A percentile compares a stretch with the other conserved stretches of the same genome.
These are phyloP conservation scores for Sabellastarte sp. DNA, from an alignment of 2,888 invertebrate species.

Conservation along the genomic window DNA sequence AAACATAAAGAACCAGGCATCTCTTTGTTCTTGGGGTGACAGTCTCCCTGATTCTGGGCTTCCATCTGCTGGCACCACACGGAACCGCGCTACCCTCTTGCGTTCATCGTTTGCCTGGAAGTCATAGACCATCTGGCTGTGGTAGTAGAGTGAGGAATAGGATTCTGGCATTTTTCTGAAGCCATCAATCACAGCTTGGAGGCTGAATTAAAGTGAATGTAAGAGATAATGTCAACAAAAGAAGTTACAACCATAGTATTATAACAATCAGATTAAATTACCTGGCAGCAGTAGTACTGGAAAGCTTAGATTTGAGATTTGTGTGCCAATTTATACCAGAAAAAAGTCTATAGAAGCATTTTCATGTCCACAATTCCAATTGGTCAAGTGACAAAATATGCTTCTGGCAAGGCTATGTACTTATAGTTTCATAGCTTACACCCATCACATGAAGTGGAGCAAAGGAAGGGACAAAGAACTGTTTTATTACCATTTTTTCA, in stretches of 20 bases:
- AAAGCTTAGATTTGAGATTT: too few species aligned
- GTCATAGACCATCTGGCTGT: conserved; percentile 19
- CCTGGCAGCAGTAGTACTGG: too few species aligned
- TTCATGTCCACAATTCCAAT: too few species aligned
- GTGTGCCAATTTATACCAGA: too few species aligned
- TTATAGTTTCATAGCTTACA: too few species aligned
- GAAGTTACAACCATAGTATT: neutral
- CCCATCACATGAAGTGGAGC: too few species aligned
- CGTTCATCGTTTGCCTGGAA: conserved; percentile 11
- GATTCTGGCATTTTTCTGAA: conserved; percentile 11
- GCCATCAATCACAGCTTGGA: conserved; percentile 17
- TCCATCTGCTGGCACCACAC: conserved; percentile 22
- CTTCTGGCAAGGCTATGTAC: too few species aligned
- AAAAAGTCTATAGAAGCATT: too few species aligned
- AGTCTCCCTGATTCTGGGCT: conserved; percentile 16
- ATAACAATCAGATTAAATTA: too few species aligned
- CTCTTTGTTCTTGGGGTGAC: conserved; percentile 7
- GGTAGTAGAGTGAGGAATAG: conserved; percentile 21
- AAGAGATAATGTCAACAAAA: neutral
- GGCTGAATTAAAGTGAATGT: conserved; percentile 5
- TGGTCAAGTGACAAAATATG: too few species aligned
- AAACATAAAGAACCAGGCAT: conserved; percentile 12
- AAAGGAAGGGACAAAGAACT: too few species aligned
- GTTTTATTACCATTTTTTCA: too few species aligned
- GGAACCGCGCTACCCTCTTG: conserved; percentile 14